These are phyloP conservation scores for Sympetrum striolatum DNA, from an alignment of 2,888 invertebrate genomes.

Conservation along the genomic window DNA sequence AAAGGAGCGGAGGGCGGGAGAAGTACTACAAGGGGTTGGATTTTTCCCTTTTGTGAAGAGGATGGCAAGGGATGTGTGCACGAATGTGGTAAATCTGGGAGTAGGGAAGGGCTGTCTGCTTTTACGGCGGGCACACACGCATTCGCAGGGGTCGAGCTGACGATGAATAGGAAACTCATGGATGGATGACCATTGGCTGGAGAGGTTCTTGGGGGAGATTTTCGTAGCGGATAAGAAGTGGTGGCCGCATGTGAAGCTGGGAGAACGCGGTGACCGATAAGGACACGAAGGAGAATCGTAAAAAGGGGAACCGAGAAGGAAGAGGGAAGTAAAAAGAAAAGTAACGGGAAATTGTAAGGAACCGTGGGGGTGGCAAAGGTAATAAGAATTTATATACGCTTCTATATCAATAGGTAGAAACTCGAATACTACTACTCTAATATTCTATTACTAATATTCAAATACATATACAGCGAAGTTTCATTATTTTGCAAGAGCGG, in stretches of 20 bases:
- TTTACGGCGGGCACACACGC: neutral
- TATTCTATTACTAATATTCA: too few relatives aligned
- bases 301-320: neutral
- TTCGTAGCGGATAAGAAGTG: neutral
- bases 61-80: neutral
- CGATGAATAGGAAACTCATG: conserved; percentile 13
- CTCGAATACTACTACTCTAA: too few relatives aligned
- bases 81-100: conserved; percentile 1
- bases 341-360: too few relatives aligned
- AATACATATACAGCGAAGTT: too few relatives aligned
- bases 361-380: too few relatives aligned
- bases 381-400: too few relatives aligned
- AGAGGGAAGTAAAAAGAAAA: too few relatives aligned
- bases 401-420: too few relatives aligned
- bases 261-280: neutral
- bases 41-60: neutral
- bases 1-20: neutral
- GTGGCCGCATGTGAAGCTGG: neutral
- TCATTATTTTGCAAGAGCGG: too few relatives aligned
- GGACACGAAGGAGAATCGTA: neutral
- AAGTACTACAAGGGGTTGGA: neutral
- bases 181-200: conserved; percentile 33
- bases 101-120: neutral
- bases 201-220: neutral
- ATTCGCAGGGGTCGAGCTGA: neutral